Evolutionary conservation across 2,888 invertebrate genomes (phyloP).

Genomic region (Asteroscopus sphinx): DNA sequence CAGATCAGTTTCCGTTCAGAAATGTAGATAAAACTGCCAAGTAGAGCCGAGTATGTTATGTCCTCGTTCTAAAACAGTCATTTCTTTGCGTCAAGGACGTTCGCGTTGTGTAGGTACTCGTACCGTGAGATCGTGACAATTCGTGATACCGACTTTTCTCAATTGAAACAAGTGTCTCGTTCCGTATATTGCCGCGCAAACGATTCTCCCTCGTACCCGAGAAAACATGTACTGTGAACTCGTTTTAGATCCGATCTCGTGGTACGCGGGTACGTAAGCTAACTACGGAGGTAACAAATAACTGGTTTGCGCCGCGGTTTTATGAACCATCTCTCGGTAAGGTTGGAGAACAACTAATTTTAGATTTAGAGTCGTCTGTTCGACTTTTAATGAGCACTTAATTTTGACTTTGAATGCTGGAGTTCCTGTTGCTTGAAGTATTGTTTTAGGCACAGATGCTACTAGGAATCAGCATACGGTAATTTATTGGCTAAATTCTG

Average conservation of each 20-base stretch:
- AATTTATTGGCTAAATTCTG: constrained; percentile 2
- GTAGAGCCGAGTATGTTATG: constrained; percentile 47
- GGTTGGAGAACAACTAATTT: constrained; percentile 63
- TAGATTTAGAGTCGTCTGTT: constrained; percentile 63
- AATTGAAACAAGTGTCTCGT: constrained; percentile 63
- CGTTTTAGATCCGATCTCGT: constrained; percentile 57
- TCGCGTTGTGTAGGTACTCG: constrained; percentile 60
- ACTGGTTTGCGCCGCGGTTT: constrained; percentile 75
- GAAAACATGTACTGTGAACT: constrained; percentile 61
- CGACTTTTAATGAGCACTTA: constrained; percentile 61
- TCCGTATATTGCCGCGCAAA: constrained; percentile 55
- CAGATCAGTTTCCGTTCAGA: constrained; percentile 71
- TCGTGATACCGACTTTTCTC: constrained; percentile 58
- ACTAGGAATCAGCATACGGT: not conserved
- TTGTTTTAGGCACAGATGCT: constrained; percentile 13
- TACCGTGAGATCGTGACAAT: constrained; percentile 59
- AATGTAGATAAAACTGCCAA: constrained; percentile 61
- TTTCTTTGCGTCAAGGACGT: constrained; percentile 64
- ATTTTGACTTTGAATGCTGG: constrained; percentile 54
- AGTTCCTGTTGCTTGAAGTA: constrained; percentile 38
- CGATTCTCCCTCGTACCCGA: constrained; percentile 47
- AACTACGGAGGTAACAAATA: constrained; percentile 70
- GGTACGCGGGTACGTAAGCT: constrained; percentile 60
- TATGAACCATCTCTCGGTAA: constrained; percentile 64
- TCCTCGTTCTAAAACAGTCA: constrained; percentile 72